Evolutionary conservation across 2,888 invertebrate species (phyloP).

Genomic region (Caenorhabditis sp.): DNA sequence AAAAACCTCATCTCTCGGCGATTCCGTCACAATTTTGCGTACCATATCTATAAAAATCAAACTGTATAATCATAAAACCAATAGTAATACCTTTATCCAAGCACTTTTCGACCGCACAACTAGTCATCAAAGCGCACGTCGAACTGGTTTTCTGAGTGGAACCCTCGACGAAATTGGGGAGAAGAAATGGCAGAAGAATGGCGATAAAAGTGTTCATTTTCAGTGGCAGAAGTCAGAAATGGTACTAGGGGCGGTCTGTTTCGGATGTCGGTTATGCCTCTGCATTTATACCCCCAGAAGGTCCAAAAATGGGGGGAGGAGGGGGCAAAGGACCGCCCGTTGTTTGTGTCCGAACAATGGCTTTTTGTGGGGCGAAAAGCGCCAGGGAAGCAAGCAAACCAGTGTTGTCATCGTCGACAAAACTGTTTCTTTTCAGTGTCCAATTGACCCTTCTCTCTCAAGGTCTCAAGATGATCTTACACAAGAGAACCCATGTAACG

Average conservation of each 20-base stretch:
- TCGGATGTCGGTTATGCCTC: no score
- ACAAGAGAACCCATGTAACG: neutral
- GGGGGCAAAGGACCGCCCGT: constrained; percentile 39
- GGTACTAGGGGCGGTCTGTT: no score
- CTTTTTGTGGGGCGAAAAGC: constrained; percentile 36
- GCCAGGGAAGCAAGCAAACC: constrained; percentile 21
- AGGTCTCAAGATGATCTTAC: constrained; percentile 58
- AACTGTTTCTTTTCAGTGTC: constrained; percentile 52
- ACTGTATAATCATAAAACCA: neutral
- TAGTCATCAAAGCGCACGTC: constrained; percentile 61
- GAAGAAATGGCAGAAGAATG: neutral
- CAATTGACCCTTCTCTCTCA: constrained; percentile 19
- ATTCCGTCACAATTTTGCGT: constrained; percentile 47
- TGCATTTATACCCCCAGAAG: no score
- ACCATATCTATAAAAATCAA: constrained; percentile 50
- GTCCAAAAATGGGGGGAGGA: no score
- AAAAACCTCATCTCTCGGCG: constrained; percentile 64
- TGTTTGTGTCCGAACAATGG: constrained; percentile 51
- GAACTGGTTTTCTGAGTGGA: constrained; percentile 40
- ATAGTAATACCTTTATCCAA: constrained; percentile 61
- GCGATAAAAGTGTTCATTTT: constrained; percentile 20
- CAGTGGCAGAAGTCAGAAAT: no score
- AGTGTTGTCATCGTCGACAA: constrained; percentile 21
- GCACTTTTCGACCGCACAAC: constrained; percentile 73
- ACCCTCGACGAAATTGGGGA: neutral